Evolutionary conservation across 2,113 vertebrate species (phyloP), one percentile per base, ranked within the genome.

Genomic region (Physeter macrocephalus): DNA sequence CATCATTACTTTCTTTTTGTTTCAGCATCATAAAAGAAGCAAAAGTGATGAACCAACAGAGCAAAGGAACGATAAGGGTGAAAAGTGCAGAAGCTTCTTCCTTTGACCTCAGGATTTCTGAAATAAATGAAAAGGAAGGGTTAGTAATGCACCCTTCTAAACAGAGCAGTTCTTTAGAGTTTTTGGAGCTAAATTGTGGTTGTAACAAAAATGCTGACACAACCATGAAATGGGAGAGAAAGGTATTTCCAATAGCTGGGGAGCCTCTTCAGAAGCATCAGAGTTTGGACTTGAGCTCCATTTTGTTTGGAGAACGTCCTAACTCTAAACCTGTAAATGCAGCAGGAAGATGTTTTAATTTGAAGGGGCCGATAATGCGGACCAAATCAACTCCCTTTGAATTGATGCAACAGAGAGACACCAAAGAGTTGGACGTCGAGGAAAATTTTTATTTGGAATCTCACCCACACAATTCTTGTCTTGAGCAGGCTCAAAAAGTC

Each of bases 381-480:
- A 97, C 98, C 12, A 96, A 94, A n/a, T 99, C 98, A 0, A 98
- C 93, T 62, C 98, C 99, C 4, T 98, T 98, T 7, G 98, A 92
- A 71, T 69, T 98, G 92, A 88, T 49, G 0, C 98, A 96, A 77
- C 59, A 3, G 21, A 94, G 17, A 97, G 88, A 95, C 29, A 31
- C 88, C 34, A 75, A 84, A 66, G 83, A 95, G 43, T 8, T 91
- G 74, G 69, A 82, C 8, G 62, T 41, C 23, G 83, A 94, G 46
- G 90, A 88, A 7, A 29, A 59, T 29, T 85, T 92, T 77, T 95
- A 10, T 31, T 67, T 83, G 95, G 90, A 81, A 14, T 67, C 96
- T 12, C 94, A 66, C 23, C 3, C 67, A 41, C 61, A 39, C 10
- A 69, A 49, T 0, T 59, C 46, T 2, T 0, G n/a, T 82, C 46